A percentile compares a stretch with the other conserved stretches of the same genome.
phyloP scores from a whole-genome alignment of 2,113 vertebrate genomes.

The Neodon shergylaensis region DNA sequence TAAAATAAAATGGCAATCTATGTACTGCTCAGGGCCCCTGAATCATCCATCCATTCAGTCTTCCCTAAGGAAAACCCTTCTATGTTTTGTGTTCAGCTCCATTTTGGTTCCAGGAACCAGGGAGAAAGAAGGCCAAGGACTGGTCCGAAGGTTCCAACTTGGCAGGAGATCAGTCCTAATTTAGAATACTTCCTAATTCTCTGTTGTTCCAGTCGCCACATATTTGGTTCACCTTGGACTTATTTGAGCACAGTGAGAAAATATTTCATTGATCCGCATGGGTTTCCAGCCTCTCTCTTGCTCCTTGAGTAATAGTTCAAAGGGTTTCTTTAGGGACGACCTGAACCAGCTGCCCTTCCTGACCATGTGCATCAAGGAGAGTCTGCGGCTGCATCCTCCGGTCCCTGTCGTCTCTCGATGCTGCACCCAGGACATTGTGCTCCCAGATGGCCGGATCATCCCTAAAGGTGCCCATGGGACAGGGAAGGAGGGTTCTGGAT shows the following conservation, averaged over 20 bases:
- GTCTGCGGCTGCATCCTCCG: slow-evolving; percentile 89
- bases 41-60: not conserved
- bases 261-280: not conserved
- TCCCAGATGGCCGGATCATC: slow-evolving; percentile 81
- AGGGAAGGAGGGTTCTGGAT: not conserved
- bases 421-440: slow-evolving; percentile 87
- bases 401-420: slow-evolving; percentile 86
- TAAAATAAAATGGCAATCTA: not conserved
- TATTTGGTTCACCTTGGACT: not conserved
- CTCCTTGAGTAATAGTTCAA: not conserved
- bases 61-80: not conserved
- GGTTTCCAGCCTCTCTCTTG: not conserved
- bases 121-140: not conserved
- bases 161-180: not conserved
- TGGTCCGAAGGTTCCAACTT: not conserved
- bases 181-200: not conserved
- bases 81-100: not conserved
- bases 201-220: not conserved
- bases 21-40: not conserved
- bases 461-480: slow-evolving; percentile 85
- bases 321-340: slow-evolving; percentile 87
- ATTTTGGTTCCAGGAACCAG: not conserved
- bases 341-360: slow-evolving; percentile 90
- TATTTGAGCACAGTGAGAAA: not conserved
- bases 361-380: slow-evolving; percentile 96